phyloP scores from a whole-genome alignment of 2,888 invertebrate genomes.

The Ypsolopha sequella region DNA sequence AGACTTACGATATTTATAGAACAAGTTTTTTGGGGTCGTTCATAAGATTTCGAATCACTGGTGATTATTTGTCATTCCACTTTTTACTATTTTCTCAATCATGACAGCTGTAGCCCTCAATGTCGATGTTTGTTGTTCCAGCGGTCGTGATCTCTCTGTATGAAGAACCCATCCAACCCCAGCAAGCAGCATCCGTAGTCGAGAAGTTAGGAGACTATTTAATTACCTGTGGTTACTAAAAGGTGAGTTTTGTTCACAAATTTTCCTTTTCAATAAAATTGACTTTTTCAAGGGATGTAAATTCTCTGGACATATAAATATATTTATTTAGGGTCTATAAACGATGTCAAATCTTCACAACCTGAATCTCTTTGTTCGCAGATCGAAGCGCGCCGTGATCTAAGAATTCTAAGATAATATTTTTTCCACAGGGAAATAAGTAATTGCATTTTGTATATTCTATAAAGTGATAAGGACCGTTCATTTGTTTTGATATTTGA shows the following conservation, averaged over 20 bases:
- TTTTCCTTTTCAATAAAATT: background rate
- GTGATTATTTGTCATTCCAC: background rate
- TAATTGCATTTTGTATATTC: constrained; percentile 73
- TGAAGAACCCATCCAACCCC: constrained; percentile 96
- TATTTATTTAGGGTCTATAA: background rate
- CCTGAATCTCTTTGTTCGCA: constrained; percentile 35
- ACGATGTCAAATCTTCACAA: constrained; percentile 14
- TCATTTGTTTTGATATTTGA: constrained; percentile 69
- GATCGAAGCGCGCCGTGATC: constrained; percentile 70
- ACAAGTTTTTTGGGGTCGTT: too few relatives aligned
- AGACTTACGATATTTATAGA: too few relatives aligned
- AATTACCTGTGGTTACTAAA: constrained; percentile 95
- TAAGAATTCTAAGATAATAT: constrained; percentile 72
- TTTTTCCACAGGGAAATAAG: constrained; percentile 73
- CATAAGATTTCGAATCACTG: too few relatives aligned
- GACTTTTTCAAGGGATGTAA: background rate
- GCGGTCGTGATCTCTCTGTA: constrained; percentile 95
- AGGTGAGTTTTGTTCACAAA: constrained; percentile 53
- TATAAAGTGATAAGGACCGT: constrained; percentile 71
- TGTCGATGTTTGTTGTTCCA: constrained; percentile 60
- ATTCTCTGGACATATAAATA: background rate
- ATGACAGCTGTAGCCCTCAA: background rate
- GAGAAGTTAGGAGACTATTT: constrained; percentile 98
- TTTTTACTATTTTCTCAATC: background rate
- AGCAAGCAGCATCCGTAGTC: constrained; percentile 96